These are phyloP conservation scores for Calonectris borealis DNA, from an alignment of 2,113 vertebrate species.

Conservation along the genomic window DNA sequence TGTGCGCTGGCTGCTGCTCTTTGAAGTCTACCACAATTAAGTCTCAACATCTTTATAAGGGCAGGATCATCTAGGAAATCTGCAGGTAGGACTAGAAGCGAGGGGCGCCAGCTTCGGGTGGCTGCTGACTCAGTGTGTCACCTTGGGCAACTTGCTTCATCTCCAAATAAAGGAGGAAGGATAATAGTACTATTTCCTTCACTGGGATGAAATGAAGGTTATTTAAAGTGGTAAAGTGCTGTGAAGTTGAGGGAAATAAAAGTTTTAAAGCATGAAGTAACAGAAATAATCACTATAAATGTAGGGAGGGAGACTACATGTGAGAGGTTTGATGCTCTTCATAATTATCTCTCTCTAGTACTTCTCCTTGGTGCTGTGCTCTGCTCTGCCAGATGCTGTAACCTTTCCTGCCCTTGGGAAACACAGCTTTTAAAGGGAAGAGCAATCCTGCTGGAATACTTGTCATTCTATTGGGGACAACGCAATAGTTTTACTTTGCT, in stretches of 20 bases:
- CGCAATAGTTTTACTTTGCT: neutral
- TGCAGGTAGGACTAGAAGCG: neutral
- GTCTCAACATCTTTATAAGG: neutral
- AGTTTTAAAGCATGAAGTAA: conserved; percentile 16
- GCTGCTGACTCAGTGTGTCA: neutral
- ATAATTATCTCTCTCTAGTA: neutral
- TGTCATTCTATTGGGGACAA: neutral
- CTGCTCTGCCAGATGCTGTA: neutral
- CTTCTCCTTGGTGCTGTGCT: rapidly evolving
- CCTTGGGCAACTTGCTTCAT: neutral
- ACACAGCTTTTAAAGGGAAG: neutral
- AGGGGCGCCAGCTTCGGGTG: neutral
- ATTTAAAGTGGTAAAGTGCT: neutral
- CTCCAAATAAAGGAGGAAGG: neutral
- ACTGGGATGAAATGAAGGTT: neutral
- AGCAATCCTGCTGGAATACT: neutral
- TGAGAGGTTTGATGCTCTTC: neutral
- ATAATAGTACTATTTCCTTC: neutral
- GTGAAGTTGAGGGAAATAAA: neutral
- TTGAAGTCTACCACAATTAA: conserved; percentile 2
- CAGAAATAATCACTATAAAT: neutral
- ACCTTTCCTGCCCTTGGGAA: neutral
- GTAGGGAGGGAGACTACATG: neutral
- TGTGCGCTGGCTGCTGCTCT: neutral
- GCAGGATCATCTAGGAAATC: neutral